Evolutionary conservation across 2,113 vertebrate genomes (phyloP).

Genomic region (Steatornis caripensis): DNA sequence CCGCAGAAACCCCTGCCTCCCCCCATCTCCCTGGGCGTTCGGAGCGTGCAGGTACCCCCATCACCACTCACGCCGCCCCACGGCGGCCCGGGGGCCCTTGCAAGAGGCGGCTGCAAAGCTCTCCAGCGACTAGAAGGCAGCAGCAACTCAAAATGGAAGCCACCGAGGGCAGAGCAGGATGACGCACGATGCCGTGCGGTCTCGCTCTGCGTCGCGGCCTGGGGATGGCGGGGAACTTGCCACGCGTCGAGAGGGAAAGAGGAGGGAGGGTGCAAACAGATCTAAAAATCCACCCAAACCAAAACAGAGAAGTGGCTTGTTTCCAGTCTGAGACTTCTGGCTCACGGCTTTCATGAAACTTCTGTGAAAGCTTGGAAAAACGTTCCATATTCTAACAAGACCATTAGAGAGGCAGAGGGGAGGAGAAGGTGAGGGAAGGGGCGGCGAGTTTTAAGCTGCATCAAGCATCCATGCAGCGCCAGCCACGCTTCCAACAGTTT

Average conservation of each 20-base stretch:
- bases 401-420: background rate
- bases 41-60: no score
- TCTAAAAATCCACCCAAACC: background rate
- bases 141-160: background rate
- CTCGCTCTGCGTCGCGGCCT: background rate
- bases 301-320: no score
- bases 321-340: background rate
- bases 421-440: background rate
- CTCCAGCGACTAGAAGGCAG: background rate
- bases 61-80: background rate
- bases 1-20: background rate
- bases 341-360: background rate
- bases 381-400: background rate
- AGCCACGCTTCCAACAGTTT: background rate
- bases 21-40: accelerated
- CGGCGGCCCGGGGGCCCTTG: background rate
- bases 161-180: accelerated
- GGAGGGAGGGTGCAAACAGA: background rate
- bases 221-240: no score
- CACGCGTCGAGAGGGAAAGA: background rate
- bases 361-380: background rate
- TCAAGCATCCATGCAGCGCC: background rate
- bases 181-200: accelerated
- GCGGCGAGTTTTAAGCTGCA: background rate
- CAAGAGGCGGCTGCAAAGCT: background rate